Evolutionary conservation across 2,113 vertebrate species (phyloP).

Genomic region (Toxotes jaculatrix): DNA sequence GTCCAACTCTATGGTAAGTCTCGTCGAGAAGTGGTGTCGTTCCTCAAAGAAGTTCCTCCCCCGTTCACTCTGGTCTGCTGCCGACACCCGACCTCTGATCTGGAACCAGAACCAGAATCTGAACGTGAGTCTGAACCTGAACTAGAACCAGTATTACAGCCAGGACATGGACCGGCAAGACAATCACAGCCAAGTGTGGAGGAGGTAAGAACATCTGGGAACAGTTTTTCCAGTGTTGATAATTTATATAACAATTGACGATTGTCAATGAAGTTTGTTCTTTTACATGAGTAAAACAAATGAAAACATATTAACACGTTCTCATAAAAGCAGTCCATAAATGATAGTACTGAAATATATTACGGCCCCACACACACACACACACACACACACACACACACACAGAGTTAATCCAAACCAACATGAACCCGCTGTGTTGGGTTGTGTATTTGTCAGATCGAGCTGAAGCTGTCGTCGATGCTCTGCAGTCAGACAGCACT

Average conservation of each 20-base stretch:
- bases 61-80: constrained; percentile 95
- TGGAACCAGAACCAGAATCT: constrained; percentile 47
- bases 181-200: constrained; percentile 46
- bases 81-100: constrained; percentile 84
- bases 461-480: constrained; percentile 72
- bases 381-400: not conserved
- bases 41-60: constrained; percentile 94
- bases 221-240: not conserved
- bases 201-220: constrained; percentile 66
- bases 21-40: constrained; percentile 91
- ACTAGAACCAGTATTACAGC: not conserved
- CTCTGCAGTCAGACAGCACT: constrained; percentile 22
- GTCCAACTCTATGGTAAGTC: constrained; percentile 92
- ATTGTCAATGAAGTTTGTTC: too few relatives aligned
- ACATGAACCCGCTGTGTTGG: not conserved
- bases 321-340: too few relatives aligned
- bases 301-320: too few relatives aligned
- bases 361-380: not conserved
- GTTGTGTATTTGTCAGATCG: constrained; percentile 56
- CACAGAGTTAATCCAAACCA: not conserved
- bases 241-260: too few relatives aligned
- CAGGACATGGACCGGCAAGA: not conserved
- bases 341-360: too few relatives aligned
- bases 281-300: not conserved
- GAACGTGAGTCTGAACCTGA: constrained; percentile 30